Evolutionary conservation across 2,113 vertebrate genomes (phyloP).

Genomic region (Arvicanthis niloticus): DNA sequence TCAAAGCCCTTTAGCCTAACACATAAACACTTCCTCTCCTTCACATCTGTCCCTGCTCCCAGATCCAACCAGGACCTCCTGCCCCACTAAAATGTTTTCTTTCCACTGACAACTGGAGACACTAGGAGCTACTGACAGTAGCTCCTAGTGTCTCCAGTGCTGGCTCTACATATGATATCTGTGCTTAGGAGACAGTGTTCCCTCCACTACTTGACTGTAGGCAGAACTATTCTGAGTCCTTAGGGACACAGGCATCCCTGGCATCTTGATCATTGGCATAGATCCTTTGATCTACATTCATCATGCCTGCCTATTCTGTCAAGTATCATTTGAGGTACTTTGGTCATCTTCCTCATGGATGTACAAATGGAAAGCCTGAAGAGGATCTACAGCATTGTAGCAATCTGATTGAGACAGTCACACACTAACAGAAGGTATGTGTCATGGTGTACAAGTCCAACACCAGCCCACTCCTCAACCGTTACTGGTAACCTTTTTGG

Average conservation of each 20-base stretch:
- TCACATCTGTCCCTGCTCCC: not conserved
- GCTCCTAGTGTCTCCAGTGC: not conserved
- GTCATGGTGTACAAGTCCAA: not conserved
- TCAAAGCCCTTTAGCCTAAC: not conserved
- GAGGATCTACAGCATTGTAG: not conserved
- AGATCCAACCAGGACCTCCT: not conserved
- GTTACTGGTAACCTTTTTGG: not conserved
- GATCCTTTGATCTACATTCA: not conserved
- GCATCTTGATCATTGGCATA: not conserved
- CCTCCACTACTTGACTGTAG: not conserved
- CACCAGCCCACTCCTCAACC: not conserved
- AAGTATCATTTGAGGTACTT: not conserved
- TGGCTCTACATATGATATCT: not conserved
- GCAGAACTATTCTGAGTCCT: not conserved
- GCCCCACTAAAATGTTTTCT: not conserved
- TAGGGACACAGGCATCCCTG: not conserved
- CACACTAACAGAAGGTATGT: not conserved
- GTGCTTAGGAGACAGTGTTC: fast-evolving
- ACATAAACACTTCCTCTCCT: not conserved
- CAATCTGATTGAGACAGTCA: not conserved
- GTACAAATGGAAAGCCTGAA: not conserved
- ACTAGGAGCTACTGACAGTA: no score
- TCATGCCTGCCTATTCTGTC: not conserved
- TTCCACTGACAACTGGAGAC: no score
- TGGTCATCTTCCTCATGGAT: not conserved